Percentiles rank a stretch among this genome's conserved stretches.
These are phyloP conservation scores for Microplitis demolitor DNA, from an alignment of 1,140 invertebrate genomes.

Conservation along the genomic window DNA sequence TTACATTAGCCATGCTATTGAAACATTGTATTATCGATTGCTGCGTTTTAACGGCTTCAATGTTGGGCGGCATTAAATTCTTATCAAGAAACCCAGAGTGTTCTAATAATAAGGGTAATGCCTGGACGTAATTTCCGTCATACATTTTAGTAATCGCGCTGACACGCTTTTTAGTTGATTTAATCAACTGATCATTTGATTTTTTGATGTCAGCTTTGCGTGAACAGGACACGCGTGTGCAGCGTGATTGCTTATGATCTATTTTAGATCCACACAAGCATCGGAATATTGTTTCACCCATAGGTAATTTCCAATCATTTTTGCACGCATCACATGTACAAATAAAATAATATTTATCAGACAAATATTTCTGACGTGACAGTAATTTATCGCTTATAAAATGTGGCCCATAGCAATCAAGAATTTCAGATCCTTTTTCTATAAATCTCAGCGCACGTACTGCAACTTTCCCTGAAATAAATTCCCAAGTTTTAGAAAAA, in stretches of 20 bases:
- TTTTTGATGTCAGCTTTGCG: slow-evolving; percentile 39
- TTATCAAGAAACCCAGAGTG: slow-evolving; percentile 48
- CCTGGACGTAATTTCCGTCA: slow-evolving; percentile 47
- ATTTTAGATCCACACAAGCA: slow-evolving; percentile 31
- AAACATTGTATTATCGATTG: slow-evolving; percentile 58
- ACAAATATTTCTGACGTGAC: slow-evolving; percentile 56
- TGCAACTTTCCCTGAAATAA: slow-evolving; percentile 55
- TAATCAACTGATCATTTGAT: slow-evolving; percentile 37
- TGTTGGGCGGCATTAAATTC: slow-evolving; percentile 42
- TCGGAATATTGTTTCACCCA: slow-evolving; percentile 37
- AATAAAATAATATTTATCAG: slow-evolving; percentile 65
- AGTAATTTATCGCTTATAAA: slow-evolving; percentile 56
- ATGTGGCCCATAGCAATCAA: slow-evolving; percentile 68
- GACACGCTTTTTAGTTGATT: slow-evolving; percentile 46
- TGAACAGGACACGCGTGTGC: slow-evolving; percentile 32
- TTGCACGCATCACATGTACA: slow-evolving; percentile 65
- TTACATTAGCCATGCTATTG: slow-evolving; percentile 44
- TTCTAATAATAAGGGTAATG: slow-evolving; percentile 47
- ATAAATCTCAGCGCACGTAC: slow-evolving; percentile 61
- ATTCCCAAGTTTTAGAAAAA: not conserved
- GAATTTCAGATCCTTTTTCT: slow-evolving; percentile 62
- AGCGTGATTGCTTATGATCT: slow-evolving; percentile 11
- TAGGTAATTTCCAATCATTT: slow-evolving; percentile 58
- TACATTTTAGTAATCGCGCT: slow-evolving; percentile 50
- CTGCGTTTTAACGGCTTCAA: slow-evolving; percentile 57